Evolutionary conservation across 2,113 vertebrate genomes (phyloP).

Genomic region (Cavia porcellus): DNA sequence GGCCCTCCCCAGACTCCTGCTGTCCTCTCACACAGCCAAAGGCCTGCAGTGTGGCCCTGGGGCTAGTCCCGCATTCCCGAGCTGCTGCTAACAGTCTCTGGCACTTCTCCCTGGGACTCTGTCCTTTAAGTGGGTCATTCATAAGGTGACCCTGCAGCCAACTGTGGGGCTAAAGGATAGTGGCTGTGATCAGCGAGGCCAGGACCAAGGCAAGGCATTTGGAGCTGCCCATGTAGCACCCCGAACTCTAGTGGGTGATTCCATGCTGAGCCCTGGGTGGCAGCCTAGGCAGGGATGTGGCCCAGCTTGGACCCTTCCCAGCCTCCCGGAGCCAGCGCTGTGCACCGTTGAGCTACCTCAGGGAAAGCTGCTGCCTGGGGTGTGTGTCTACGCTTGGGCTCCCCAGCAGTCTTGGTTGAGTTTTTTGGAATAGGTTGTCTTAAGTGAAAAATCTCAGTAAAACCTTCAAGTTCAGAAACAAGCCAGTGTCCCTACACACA

Average conservation of each 20-base stretch:
- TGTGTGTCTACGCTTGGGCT: too few species aligned
- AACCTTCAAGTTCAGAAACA: not conserved
- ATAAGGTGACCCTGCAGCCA: not conserved
- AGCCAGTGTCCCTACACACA: not conserved
- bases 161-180: not conserved
- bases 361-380: too few species aligned
- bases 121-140: not conserved
- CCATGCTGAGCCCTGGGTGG: not conserved
- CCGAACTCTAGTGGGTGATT: not conserved
- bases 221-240: too few species aligned
- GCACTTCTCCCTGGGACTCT: not conserved
- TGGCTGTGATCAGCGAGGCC: not conserved
- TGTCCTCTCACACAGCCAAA: not conserved
- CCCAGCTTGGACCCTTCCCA: not conserved
- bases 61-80: not conserved
- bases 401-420: too few species aligned
- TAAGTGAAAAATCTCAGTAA: not conserved
- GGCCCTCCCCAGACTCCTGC: not conserved
- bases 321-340: too few species aligned
- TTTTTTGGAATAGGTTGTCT: not conserved
- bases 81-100: not conserved
- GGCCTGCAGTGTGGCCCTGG: not conserved
- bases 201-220: fast-evolving
- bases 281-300: not conserved
- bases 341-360: too few species aligned